These are phyloP conservation scores for Epistrophe grossulariae DNA, from an alignment of 2,888 invertebrate species.

Conservation along the genomic window DNA sequence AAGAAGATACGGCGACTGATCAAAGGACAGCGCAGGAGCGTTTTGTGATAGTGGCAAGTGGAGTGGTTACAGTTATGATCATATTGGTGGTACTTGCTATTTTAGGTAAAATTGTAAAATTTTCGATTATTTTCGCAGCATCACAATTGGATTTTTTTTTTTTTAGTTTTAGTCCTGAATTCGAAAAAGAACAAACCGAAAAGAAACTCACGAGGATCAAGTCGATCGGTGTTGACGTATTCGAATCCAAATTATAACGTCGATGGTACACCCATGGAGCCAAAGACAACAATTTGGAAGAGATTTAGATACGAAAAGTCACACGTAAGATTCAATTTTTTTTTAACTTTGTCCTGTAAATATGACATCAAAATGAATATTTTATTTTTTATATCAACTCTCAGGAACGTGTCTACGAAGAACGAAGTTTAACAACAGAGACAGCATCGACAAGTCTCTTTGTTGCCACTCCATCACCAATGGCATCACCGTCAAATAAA, in stretches of 20 bases:
- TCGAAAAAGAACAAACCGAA: constrained; percentile 85
- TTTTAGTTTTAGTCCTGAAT: constrained; percentile 83
- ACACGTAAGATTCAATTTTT: constrained; percentile 78
- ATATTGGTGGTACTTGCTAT: constrained; percentile 82
- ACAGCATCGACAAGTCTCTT: constrained; percentile 83
- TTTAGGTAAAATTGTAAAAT: constrained; percentile 79
- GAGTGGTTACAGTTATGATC: constrained; percentile 81
- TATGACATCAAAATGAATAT: no score
- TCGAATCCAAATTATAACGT: constrained; percentile 94
- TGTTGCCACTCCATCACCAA: constrained; percentile 83
- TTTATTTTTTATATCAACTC: background rate
- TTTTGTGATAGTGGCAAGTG: constrained; percentile 82
- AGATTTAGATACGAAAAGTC: constrained; percentile 90
- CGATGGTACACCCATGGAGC: constrained; percentile 83
- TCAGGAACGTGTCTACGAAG: constrained; percentile 83
- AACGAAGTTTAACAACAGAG: constrained; percentile 82
- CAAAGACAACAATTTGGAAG: constrained; percentile 88
- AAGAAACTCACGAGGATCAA: constrained; percentile 85
- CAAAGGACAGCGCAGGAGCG: constrained; percentile 61
- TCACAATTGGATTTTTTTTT: background rate
- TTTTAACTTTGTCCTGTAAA: background rate
- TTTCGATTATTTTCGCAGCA: background rate
- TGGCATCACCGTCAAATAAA: constrained; percentile 82
- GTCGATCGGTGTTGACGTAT: constrained; percentile 91
- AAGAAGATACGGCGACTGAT: constrained; percentile 75